phyloP scores from a whole-genome alignment of 2,113 vertebrate species.

The Collichthys lucidus region DNA sequence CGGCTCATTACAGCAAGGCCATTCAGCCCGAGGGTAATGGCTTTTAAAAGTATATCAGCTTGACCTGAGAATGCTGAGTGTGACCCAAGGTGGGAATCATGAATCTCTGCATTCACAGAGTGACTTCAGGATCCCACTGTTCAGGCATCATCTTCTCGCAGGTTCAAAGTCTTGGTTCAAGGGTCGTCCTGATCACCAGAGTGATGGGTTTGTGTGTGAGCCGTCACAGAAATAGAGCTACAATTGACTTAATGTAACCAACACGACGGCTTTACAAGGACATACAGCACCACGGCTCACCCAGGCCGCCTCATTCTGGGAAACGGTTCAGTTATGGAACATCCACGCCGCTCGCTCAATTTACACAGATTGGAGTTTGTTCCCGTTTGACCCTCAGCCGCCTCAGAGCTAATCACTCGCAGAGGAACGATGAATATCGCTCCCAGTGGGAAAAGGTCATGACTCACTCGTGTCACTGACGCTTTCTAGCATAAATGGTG shows the following conservation, averaged over 20 bases:
- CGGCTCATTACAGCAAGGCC: constrained; percentile 4
- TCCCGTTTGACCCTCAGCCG: background rate
- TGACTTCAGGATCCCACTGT: background rate
- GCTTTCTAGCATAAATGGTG: background rate
- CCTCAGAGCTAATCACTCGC: background rate
- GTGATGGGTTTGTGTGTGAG: background rate
- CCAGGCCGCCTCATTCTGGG: constrained; percentile 4
- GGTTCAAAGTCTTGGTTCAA: too few species aligned
- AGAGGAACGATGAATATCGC: background rate
- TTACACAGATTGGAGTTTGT: constrained; percentile 5
- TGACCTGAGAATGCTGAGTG: background rate
- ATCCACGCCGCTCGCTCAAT: background rate
- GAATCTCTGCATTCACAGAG: background rate
- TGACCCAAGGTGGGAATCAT: constrained; percentile 1
- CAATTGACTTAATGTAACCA: background rate
- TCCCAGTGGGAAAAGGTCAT: background rate
- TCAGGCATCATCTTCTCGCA: background rate
- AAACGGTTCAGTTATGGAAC: background rate
- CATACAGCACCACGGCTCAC: background rate
- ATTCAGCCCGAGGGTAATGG: constrained; percentile 22
- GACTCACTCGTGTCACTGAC: background rate
- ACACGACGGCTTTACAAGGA: background rate
- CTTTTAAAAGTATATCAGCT: constrained; percentile 32
- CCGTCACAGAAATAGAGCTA: background rate
- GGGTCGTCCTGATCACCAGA: background rate